Percentiles rank a stretch among this genome's conserved stretches.
phyloP scores from a whole-genome alignment of 2,797 vertebrate species.

The Sciurus carolinensis region DNA sequence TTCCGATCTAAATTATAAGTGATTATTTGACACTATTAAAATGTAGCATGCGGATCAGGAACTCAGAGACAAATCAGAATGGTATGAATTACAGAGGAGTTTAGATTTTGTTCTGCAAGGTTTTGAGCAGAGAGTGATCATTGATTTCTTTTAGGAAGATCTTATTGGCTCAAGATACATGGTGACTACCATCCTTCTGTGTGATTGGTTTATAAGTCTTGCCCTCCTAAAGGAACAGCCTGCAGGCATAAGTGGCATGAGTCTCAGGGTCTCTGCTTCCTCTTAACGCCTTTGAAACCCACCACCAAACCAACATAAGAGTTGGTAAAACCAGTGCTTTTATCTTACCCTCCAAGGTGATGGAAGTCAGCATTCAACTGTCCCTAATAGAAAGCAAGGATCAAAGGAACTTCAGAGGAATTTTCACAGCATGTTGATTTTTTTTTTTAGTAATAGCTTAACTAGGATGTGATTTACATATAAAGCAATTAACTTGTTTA shows the following conservation, averaged over 20 bases:
- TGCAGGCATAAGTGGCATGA: background rate
- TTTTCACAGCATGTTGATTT: background rate
- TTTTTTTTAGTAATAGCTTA: background rate
- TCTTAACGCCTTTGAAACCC: background rate
- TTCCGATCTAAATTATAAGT: background rate
- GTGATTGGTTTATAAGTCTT: background rate
- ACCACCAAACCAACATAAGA: background rate
- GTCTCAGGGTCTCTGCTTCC: rapidly evolving
- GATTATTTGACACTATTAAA: background rate
- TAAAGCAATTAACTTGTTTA: background rate
- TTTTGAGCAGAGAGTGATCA: background rate
- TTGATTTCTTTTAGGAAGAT: background rate
- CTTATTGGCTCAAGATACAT: background rate
- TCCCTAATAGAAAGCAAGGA: background rate
- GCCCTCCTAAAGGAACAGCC: background rate
- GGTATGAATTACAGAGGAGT: background rate
- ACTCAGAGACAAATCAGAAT: background rate
- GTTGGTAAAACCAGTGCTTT: rapidly evolving
- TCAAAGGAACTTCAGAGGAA: background rate
- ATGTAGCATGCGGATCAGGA: background rate
- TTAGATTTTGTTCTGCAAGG: background rate
- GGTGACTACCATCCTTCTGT: background rate
- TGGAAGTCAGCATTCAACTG: background rate
- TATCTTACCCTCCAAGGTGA: background rate
- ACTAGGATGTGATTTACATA: background rate